A percentile compares a stretch with the other conserved stretches of the same genome.
These are phyloP conservation scores for Drosophila percnosoma DNA, from an alignment of 2,888 invertebrate genomes.

Conservation along the genomic window DNA sequence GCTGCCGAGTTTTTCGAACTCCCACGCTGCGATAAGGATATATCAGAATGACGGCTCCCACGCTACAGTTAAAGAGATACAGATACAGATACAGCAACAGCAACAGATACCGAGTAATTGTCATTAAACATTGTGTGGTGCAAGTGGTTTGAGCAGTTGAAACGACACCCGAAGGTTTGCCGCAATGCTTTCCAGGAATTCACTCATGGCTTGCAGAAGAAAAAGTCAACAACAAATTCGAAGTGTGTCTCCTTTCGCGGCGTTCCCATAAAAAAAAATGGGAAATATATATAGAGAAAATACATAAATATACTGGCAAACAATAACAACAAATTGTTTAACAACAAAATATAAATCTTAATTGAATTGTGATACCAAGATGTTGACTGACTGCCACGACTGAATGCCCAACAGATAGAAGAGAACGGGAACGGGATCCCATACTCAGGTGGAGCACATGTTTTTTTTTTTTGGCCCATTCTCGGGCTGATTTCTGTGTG, in stretches of 20 bases:
- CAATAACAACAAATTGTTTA: slow-evolving; percentile 76
- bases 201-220: slow-evolving; percentile 34
- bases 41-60: slow-evolving; percentile 64
- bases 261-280: slow-evolving; percentile 42
- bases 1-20: slow-evolving; percentile 25
- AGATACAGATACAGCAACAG: slow-evolving; percentile 27
- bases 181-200: slow-evolving; percentile 81
- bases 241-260: slow-evolving; percentile 42
- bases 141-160: slow-evolving; percentile 51
- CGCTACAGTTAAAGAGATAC: slow-evolving; percentile 65
- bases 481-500: slow-evolving; percentile 11
- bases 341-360: slow-evolving; percentile 81
- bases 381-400: slow-evolving; percentile 38
- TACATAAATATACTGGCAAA: slow-evolving; percentile 60
- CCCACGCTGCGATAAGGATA: slow-evolving; percentile 58
- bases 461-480: slow-evolving; percentile 17
- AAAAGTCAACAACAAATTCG: slow-evolving; percentile 71
- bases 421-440: slow-evolving; percentile 20
- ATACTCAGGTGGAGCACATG: slow-evolving; percentile 33
- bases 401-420: slow-evolving; percentile 6
- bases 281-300: slow-evolving; percentile 50
- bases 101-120: slow-evolving; percentile 56
- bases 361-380: slow-evolving; percentile 78
- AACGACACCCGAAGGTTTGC: slow-evolving; percentile 65
- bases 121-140: slow-evolving; percentile 66